Conservation (phyloP, 2,797 vertebrate species). For the Macroramphosus scolopax region DNA sequence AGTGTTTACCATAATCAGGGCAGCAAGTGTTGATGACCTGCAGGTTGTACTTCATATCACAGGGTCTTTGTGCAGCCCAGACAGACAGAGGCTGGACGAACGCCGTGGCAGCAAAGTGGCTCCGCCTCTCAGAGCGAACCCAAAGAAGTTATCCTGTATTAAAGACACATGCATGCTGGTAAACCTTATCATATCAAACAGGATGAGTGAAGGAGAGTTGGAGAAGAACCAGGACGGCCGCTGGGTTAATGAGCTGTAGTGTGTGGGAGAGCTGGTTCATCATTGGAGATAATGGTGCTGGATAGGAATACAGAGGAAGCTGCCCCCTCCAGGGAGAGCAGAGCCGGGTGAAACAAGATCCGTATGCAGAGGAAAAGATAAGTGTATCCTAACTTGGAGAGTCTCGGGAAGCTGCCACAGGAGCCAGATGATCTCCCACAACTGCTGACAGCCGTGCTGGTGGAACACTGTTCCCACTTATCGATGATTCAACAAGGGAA, state of each 20-base stretch:
- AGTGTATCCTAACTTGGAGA: conserved; percentile 35
- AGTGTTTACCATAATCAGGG: conserved; percentile 14
- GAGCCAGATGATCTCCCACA: conserved; percentile 2
- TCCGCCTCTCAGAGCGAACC: conserved; percentile 23
- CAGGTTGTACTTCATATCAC: conserved; percentile 18
- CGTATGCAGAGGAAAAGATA: conserved; percentile 35
- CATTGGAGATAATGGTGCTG: conserved; percentile 50
- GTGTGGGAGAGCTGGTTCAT: conserved; percentile 43
- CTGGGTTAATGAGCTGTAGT: conserved; percentile 60
- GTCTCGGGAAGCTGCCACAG: conserved; percentile 5
- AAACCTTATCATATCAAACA: conserved; percentile 60
- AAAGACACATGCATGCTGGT: conserved; percentile 4
- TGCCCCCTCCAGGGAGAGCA: conserved; percentile 20
- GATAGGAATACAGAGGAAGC: conserved; percentile 38
- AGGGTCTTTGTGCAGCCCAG: conserved; percentile 7
- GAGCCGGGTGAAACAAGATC: conserved; percentile 16
- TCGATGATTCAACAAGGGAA: conserved; percentile 5
- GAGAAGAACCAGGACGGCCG: conserved; percentile 13
- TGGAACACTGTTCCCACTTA: conserved; percentile 2
- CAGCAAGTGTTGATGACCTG: conserved; percentile 10
- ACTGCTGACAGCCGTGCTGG: conserved; percentile 7
- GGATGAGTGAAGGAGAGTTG: conserved; percentile 38
- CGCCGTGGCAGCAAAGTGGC: conserved; percentile 11
- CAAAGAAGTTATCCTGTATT: conserved; percentile 22
- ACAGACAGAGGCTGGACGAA: conserved; percentile 25